These are phyloP conservation scores for Coptodon bakossiorum DNA, from an alignment of 2,113 vertebrate species.

Conservation along the genomic window DNA sequence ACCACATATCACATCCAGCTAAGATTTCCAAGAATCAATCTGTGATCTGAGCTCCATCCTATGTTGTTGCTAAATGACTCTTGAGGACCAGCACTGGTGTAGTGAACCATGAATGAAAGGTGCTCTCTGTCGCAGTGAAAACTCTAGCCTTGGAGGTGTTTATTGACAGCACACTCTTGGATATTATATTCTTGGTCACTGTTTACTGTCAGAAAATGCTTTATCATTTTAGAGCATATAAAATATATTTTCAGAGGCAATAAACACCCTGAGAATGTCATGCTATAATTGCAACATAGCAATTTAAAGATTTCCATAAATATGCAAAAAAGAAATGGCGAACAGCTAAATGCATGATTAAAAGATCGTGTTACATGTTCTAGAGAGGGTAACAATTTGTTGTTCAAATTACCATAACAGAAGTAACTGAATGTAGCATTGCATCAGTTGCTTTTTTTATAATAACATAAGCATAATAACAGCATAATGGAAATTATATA, in stretches of 20 bases:
- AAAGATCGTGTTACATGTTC: not conserved
- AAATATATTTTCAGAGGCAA: not conserved
- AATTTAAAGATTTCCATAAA: not conserved
- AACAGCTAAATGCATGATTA: not conserved
- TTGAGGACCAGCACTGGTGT: conserved; percentile 5
- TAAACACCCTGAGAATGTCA: not conserved
- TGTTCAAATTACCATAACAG: not conserved
- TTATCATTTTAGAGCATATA: not conserved
- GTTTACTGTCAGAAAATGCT: not conserved
- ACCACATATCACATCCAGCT: conserved; percentile 12
- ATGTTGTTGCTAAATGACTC: conserved; percentile 23
- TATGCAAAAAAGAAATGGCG: not conserved
- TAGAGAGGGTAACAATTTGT: not conserved
- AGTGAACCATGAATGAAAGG: conserved; percentile 20
- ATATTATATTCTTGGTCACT: not conserved
- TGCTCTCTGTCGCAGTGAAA: not conserved
- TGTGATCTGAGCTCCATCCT: conserved; percentile 12
- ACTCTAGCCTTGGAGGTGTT: not conserved
- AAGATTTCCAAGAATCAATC: conserved; percentile 4
- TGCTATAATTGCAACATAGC: not conserved
- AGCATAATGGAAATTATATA: not conserved
- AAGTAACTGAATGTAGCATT: not conserved
- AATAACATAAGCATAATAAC: not conserved
- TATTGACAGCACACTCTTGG: not conserved
- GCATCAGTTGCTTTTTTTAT: not conserved